Evolutionary conservation across 53 echinoderm and acorn worm species (phyloP), one percentile per base, ranked within the genome.

Genomic region (Actinopyga echinites): DNA sequence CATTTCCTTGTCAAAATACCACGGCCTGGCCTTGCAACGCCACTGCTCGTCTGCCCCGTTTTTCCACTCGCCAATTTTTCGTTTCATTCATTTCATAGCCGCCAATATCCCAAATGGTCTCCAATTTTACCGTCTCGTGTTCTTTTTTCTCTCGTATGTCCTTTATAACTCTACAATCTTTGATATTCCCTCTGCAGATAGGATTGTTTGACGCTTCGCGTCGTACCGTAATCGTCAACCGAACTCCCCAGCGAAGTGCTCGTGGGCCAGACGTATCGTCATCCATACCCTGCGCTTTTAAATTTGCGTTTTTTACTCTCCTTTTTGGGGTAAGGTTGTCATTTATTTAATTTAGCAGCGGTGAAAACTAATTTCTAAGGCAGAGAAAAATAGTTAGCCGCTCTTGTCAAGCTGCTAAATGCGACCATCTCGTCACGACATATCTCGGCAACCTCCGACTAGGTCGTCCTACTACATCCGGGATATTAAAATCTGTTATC

Each of bases 291-390:
- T 55, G 31, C 77, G 77, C 77, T 77, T 44, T 56, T 77, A 28
- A 55, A 77, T 55, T 77, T 54, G 31, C 77, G 30, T 53, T 24
- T 77, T 77, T 77, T 30, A 55, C 32, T 77, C 54, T 29, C 77
- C 52, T 77, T 54, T 77, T 77, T 30, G 77, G 56, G 77, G 54
- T 77, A 77, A 77, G 77, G 77, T 77, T 77, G 77, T 77, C 77
- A 77, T 55, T 77, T 77, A 77, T 77, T 77, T 77, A 77, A 77
- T 77, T 77, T 77, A 77, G 77, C 77, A 77, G 77, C 77, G 77
- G 77, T 77, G 77, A 56, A 77, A 77, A 77, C 77, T 77, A 77
- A 55, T 77, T 77, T 77, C 54, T 77, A 77, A 77, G 77, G 77
- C 77, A 54, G 77, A 56, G 77, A 77, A 22, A 77, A 77, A 53